These are phyloP conservation scores for Kobus ellipsiprymnus DNA, from an alignment of 2,113 vertebrate species.

Conservation along the genomic window DNA sequence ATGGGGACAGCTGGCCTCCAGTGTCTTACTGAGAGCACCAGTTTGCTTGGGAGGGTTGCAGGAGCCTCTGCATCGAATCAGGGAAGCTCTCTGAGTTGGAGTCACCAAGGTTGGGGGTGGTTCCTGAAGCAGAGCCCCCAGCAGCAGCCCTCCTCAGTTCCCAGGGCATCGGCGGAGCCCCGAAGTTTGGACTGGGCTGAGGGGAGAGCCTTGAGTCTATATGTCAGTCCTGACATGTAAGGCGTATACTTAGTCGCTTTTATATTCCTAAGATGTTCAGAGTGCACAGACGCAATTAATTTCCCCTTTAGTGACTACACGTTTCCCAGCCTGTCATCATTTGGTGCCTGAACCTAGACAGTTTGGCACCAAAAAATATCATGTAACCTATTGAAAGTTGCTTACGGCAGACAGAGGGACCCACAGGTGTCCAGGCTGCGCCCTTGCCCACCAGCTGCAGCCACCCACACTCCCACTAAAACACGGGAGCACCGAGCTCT, in stretches of 20 bases:
- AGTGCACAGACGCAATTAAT: background rate
- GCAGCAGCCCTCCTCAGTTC: background rate
- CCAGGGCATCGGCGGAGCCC: accelerated
- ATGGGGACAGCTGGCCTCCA: background rate
- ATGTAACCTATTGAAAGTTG: too few species aligned
- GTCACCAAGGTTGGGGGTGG: background rate
- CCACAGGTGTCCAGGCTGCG: background rate
- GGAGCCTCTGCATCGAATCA: background rate
- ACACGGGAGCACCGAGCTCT: accelerated
- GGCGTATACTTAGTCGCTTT: background rate
- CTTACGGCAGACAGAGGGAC: too few species aligned
- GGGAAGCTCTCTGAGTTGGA: background rate
- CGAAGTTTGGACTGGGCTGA: background rate
- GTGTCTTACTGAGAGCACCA: background rate
- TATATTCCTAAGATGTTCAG: background rate
- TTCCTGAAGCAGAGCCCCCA: background rate
- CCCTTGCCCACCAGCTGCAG: background rate
- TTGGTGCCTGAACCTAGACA: too few species aligned
- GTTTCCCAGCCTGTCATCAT: too few species aligned
- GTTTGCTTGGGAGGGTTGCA: background rate
- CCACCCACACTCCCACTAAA: background rate
- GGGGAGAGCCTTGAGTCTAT: background rate
- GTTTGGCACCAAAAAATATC: too few species aligned
- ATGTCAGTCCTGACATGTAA: background rate
- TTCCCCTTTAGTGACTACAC: too few species aligned